Percentiles rank a stretch among this genome's conserved stretches.
Evolutionary conservation across 2,888 invertebrate species (phyloP).

Genomic region (Diaphora mendica): DNA sequence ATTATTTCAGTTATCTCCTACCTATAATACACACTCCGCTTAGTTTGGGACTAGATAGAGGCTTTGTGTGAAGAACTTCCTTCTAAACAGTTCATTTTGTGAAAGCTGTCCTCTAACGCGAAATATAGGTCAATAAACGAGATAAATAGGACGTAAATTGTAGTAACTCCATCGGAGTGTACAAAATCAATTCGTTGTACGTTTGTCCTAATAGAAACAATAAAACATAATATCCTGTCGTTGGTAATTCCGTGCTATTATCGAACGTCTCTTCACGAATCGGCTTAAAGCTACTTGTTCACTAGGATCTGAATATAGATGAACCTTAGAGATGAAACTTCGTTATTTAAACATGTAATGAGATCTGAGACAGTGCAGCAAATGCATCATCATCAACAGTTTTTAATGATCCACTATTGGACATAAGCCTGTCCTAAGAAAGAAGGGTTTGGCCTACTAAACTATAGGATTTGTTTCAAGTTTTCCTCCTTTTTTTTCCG

Average conservation of each 20-base stretch:
- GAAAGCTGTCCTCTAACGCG: neutral
- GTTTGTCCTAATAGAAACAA: conserved; percentile 56
- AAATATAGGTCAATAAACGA: neutral
- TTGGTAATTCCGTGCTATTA: conserved; percentile 33
- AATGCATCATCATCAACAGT: neutral
- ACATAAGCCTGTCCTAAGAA: no score
- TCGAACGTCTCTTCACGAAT: conserved; percentile 19
- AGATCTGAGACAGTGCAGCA: neutral
- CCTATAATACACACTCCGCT: no score
- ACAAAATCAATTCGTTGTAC: conserved; percentile 58
- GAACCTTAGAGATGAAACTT: neutral
- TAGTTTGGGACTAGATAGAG: no score
- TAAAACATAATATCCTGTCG: conserved; percentile 56
- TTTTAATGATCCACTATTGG: no score
- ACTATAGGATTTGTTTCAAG: no score
- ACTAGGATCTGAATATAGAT: neutral
- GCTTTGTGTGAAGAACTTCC: neutral
- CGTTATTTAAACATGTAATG: neutral
- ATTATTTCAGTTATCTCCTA: no score
- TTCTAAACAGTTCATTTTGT: neutral
- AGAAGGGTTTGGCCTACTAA: no score
- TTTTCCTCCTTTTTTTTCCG: no score
- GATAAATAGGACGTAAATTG: conserved; percentile 4
- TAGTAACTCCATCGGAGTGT: conserved; percentile 41
- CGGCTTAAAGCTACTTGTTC: neutral